Evolutionary conservation across 2,888 invertebrate species (phyloP), one percentile per base, ranked within the genome.

Genomic region (Halictus quadricinctus): DNA sequence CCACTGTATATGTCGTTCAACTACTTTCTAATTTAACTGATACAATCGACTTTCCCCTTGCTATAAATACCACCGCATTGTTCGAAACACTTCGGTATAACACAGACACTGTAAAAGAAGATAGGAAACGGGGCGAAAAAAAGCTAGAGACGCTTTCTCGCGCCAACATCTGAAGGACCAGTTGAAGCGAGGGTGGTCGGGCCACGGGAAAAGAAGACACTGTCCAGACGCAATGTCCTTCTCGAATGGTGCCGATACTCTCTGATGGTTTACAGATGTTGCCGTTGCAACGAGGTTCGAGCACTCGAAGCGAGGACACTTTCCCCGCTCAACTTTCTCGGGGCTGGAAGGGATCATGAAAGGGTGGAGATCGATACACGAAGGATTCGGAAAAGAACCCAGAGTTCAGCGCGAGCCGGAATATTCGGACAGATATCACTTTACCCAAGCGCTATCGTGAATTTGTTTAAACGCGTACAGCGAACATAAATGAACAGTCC

Each of bases 281-380:
- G 10, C 8, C 36, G 66, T 69, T 41, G 66, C 10, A 69, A 69
- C 10, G 66, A 69, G 21, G 41, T 36, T 36, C 41, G 21, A 66
- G 36, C 66, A 36, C 66, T 41, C 21, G 12, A 69, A 15, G 8
- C 36, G 36, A 66, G 21, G 21, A 69, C 36, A 69, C 66, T 69
- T 41, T 69, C 36, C 10, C 36, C 10, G 41, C 21, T 10, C 36
- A 10, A 18, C 41, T 69, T 69, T 41, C 36, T 41, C 66, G 36
- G 18, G 10, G 36, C 1, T 41, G 21, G 41, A 8, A 36, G 21
- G 18, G 21, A 69, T 41, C 36, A 4, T 41, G 21, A 18, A 21
- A 18, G 8, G 21, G 41, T 4, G 36, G 7, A 21, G 66, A 69
- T 69, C 66, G 41, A 83, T 85, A 83, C 79, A 29, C 21, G 36